Evolutionary conservation across 2,113 vertebrate genomes (phyloP), one percentile per base, ranked within the genome.

Genomic region (Cephalopholis sonnerati): DNA sequence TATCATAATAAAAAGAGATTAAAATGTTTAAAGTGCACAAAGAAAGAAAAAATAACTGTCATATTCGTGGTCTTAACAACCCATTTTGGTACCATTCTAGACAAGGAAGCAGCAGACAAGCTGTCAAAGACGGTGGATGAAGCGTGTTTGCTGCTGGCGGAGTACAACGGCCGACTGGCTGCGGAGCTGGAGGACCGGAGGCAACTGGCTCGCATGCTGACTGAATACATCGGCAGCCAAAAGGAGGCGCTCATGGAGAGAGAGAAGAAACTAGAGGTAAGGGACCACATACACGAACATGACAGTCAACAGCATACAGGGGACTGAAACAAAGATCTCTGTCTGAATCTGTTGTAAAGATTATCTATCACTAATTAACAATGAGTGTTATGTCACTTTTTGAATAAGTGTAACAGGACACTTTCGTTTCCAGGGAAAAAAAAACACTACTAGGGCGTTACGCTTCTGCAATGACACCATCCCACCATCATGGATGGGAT

Each of bases 51-150:
- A 46, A 63, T 41, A 17, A 51, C 50, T 10, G 2, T 27, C 15
- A 12, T 44, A 13, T 44, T 7, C 62, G 5, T 59, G 44, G 68
- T 6, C 16, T 24, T 41, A 75, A 81, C 78, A 41, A 54, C 1
- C 57, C 20, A 24, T 11, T 50, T 25, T 82, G 4, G 0, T 10
- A 13, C 63, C 8, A 64, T 54, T 71, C 2, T 77, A 99, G 98
- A 99, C 94, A 99, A 99, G 88, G 97, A 98, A 78, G 98, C 97
- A 0, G 98, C 98, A 0, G 98, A 99, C 85, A 97, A 97, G 50
- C 96, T 99, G 39, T 99, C 98, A 0, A 98, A 98, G 95, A 99
- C 97, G 0, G 98, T 99, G 93, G 98, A 99, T 16, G 98, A 99
- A 90, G 98, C 98, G 0, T 99, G 98, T 87, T 95, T 99, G 86